A percentile compares a stretch with the other conserved stretches of the same genome.
Conservation (phyloP, 2,113 vertebrate genomes). For the human region DNA sequence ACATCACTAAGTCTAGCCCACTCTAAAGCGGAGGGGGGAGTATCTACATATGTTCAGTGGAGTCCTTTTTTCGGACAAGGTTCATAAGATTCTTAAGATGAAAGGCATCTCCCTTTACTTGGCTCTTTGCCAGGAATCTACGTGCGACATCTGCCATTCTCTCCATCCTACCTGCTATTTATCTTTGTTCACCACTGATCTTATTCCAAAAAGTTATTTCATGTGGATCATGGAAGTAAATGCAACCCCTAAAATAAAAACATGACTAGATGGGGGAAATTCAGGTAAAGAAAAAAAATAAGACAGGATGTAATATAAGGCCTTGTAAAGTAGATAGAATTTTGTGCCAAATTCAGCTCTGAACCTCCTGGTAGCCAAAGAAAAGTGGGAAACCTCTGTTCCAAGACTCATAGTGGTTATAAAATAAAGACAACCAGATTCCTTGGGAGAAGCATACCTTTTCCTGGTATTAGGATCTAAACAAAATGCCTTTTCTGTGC, state of each 20-base stretch:
- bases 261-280: background rate
- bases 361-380: background rate
- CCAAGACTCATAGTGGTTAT: background rate
- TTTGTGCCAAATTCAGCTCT: background rate
- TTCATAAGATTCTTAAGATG: background rate
- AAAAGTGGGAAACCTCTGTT: conserved; percentile 21
- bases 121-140: background rate
- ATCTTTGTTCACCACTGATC: background rate
- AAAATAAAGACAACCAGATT: background rate
- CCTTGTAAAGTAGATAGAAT: background rate
- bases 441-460: background rate
- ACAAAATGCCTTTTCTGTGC: background rate
- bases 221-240: background rate
- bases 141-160: background rate
- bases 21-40: background rate
- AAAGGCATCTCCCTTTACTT: background rate
- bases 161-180: background rate
- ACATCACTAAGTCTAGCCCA: background rate
- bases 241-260: background rate
- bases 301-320: background rate
- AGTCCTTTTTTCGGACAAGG: background rate
- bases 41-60: background rate
- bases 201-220: background rate
- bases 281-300: background rate
- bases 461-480: background rate